Evolutionary conservation across 2,888 invertebrate species (phyloP).

Genomic region (Geophilus truncorum): DNA sequence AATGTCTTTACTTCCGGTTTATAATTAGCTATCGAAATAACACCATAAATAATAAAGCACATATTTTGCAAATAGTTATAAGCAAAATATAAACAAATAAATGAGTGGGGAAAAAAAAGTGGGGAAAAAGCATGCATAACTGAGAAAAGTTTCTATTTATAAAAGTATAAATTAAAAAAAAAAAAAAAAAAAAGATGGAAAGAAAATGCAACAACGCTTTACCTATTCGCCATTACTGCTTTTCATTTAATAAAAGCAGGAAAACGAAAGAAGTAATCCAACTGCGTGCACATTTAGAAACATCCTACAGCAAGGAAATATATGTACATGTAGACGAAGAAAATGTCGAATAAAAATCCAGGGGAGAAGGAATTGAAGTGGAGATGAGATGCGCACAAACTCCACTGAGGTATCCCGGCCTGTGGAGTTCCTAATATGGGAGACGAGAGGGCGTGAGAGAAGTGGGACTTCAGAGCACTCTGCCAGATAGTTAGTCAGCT

Average conservation of each 20-base stretch:
- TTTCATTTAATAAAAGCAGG: not conserved
- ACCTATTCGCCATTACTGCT: not conserved
- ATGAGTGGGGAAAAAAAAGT: no score
- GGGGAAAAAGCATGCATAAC: not conserved
- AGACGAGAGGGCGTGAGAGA: not conserved
- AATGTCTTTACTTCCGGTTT: constrained; percentile 1
- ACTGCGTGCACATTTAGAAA: not conserved
- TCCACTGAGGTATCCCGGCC: constrained; percentile 1
- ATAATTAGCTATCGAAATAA: not conserved
- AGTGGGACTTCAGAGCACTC: not conserved
- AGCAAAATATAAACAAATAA: no score
- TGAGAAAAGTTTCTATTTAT: not conserved
- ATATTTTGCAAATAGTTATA: no score
- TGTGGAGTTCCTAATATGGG: not conserved
- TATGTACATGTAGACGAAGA: not conserved
- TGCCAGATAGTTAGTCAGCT: constrained; percentile 10
- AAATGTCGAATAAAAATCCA: not conserved
- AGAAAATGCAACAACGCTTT: not conserved
- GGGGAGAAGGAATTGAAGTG: not conserved
- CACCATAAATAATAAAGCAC: no score
- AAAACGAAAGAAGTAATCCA: not conserved
- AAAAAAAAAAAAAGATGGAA: no score
- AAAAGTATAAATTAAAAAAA: no score
- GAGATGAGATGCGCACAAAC: not conserved
- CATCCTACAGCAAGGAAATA: not conserved